These are phyloP conservation scores for Muscidifurax raptorellus DNA, from an alignment of 1,140 invertebrate species.

Conservation along the genomic window DNA sequence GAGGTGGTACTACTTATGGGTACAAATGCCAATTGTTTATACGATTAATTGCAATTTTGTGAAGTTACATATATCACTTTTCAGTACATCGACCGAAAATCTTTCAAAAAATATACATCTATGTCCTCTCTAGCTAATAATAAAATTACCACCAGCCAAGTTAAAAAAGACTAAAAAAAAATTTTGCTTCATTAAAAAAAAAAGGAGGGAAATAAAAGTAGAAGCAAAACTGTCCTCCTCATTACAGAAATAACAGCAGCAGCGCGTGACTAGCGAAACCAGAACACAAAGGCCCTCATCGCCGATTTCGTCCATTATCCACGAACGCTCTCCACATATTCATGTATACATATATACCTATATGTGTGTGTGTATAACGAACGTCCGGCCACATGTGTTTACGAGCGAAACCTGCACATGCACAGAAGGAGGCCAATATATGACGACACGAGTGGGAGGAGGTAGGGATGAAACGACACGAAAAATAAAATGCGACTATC, in stretches of 20 bases:
- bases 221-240: neutral
- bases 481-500: constrained; percentile 20
- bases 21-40: no score
- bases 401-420: neutral
- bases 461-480: neutral
- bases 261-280: neutral
- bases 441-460: neutral
- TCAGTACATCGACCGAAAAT: no score
- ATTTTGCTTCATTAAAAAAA: neutral
- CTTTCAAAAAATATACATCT: no score
- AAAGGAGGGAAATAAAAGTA: neutral
- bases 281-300: neutral
- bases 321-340: neutral
- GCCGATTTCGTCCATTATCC: constrained; percentile 1
- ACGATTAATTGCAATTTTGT: no score
- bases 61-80: no score
- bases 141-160: no score
- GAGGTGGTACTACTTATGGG: no score
- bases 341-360: neutral
- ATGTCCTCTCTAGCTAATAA: no score
- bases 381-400: neutral
- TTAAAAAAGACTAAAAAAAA: no score
- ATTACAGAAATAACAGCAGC: neutral
- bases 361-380: neutral
- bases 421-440: neutral